Percentiles rank a stretch among this genome's conserved stretches.
Evolutionary conservation across 2,113 vertebrate genomes (phyloP).

Genomic region (Larimichthys crocea): DNA sequence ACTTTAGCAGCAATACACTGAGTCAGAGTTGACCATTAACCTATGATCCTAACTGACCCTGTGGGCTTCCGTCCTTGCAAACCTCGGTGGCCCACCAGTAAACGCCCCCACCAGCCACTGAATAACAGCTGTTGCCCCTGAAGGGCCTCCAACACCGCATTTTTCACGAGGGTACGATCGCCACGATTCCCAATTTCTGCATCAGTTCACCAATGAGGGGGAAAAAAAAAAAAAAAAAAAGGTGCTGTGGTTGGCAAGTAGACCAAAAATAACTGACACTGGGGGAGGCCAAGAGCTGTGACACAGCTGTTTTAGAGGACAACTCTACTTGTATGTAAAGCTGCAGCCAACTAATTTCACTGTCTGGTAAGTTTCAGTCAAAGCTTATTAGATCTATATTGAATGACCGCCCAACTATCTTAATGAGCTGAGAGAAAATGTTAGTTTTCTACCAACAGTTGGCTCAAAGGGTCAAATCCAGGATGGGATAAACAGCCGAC

Average conservation of each 20-base stretch:
- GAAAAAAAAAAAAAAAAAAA: slow-evolving; percentile 28
- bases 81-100: slow-evolving; percentile 48
- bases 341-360: slow-evolving; percentile 77
- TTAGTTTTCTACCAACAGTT: slow-evolving; percentile 40
- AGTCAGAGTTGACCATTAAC: slow-evolving; percentile 75
- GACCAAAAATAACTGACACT: slow-evolving; percentile 77
- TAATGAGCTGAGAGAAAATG: slow-evolving; percentile 60
- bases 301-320: slow-evolving; percentile 81
- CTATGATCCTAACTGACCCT: slow-evolving; percentile 60
- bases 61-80: slow-evolving; percentile 58
- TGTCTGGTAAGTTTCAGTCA: slow-evolving; percentile 77
- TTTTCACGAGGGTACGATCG: slow-evolving; percentile 68
- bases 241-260: slow-evolving; percentile 71
- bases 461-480: slow-evolving; percentile 31
- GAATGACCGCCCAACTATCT: slow-evolving; percentile 53
- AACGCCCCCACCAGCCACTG: slow-evolving; percentile 8
- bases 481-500: neutral
- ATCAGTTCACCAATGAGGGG: slow-evolving; percentile 53
- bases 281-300: slow-evolving; percentile 69
- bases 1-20: slow-evolving; percentile 47
- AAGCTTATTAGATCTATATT: slow-evolving; percentile 67
- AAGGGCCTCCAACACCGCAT: slow-evolving; percentile 60
- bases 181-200: slow-evolving; percentile 68
- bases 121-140: slow-evolving; percentile 76
- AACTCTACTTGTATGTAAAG: slow-evolving; percentile 62